Conservation (phyloP, 1,140 invertebrate genomes). For the Maconellicoccus hirsutus region DNA sequence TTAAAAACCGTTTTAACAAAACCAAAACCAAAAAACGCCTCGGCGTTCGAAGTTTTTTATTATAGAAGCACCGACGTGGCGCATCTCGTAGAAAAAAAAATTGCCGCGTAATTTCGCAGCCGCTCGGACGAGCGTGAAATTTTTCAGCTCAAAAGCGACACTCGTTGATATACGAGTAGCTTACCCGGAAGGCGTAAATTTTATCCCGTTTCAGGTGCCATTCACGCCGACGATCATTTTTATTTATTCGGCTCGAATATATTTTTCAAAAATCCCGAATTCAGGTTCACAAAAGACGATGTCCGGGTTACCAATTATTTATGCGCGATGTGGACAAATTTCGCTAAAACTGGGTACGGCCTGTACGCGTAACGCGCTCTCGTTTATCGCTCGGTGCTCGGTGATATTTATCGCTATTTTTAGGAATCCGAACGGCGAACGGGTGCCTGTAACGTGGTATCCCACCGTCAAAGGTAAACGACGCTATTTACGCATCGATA, state of each 20-base stretch:
- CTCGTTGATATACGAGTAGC: too few species aligned
- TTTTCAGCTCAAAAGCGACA: too few species aligned
- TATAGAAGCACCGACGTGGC: too few species aligned
- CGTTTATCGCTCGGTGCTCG: background rate
- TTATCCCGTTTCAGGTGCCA: constrained; percentile 21
- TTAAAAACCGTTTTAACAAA: background rate
- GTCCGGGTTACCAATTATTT: constrained; percentile 12
- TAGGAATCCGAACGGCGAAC: background rate
- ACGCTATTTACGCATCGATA: constrained; percentile 1
- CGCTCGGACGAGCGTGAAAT: too few species aligned
- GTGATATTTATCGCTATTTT: background rate
- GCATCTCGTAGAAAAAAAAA: too few species aligned
- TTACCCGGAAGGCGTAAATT: background rate
- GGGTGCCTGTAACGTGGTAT: background rate
- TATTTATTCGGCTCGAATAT: constrained; percentile 26
- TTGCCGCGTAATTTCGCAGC: background rate
- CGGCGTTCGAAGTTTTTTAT: too few species aligned
- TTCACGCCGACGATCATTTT: constrained; percentile 27
- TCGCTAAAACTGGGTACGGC: constrained; percentile 24
- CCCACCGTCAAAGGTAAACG: background rate
- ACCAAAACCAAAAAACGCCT: background rate
- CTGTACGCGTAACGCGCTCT: background rate
- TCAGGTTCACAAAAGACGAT: background rate
- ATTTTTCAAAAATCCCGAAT: background rate
- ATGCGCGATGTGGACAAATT: constrained; percentile 23